Percentiles rank a stretch among this genome's conserved stretches.
These are phyloP conservation scores for Ploceus nigricollis DNA, from an alignment of 2,113 vertebrate genomes.

Conservation along the genomic window DNA sequence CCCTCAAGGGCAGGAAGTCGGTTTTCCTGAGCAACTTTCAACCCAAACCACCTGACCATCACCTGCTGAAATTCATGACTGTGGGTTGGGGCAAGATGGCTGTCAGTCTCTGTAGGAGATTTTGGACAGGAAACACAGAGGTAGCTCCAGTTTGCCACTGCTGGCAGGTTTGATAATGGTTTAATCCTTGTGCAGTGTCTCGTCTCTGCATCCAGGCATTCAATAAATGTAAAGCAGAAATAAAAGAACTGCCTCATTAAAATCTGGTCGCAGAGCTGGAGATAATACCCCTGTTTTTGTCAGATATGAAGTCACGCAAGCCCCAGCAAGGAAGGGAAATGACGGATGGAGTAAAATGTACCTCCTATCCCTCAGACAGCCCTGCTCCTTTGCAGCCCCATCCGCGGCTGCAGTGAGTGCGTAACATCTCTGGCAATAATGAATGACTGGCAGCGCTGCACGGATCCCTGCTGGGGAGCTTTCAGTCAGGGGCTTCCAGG, in stretches of 20 bases:
- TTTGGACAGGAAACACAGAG: background rate
- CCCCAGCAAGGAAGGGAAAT: background rate
- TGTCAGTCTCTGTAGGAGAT: background rate
- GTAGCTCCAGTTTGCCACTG: background rate
- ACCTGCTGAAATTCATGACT: background rate
- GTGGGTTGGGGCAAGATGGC: background rate
- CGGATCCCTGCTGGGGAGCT: background rate
- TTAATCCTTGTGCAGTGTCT: background rate
- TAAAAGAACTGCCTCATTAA: background rate
- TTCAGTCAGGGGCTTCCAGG: background rate
- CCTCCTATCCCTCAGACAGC: background rate
- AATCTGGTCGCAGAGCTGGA: constrained; percentile 4
- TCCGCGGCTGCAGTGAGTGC: background rate
- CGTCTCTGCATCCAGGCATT: background rate
- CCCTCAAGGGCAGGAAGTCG: background rate
- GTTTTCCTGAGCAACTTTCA: background rate
- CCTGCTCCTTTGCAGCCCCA: background rate
- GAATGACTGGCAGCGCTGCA: background rate
- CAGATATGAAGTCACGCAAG: background rate
- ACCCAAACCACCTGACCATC: background rate
- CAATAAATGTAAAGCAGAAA: background rate
- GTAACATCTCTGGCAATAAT: background rate
- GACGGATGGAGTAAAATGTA: background rate
- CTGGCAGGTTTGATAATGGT: background rate
- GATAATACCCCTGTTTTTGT: background rate